Evolutionary conservation across 2,888 invertebrate species (phyloP).

Genomic region (Watsonalla binaria): DNA sequence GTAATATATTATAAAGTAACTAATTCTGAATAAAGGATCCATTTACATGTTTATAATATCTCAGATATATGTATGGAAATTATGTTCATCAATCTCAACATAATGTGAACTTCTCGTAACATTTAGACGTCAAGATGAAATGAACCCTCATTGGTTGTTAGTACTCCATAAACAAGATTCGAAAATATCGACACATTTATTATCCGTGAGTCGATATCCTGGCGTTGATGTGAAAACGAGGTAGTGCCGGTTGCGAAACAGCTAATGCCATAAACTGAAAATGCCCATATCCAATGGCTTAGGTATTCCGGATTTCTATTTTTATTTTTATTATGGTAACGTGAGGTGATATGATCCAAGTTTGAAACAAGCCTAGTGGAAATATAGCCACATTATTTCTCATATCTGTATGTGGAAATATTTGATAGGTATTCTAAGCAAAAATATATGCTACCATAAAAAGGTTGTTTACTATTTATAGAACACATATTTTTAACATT

Average conservation of each 20-base stretch:
- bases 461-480: too few species aligned
- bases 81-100: too few species aligned
- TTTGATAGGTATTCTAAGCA: too few species aligned
- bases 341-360: constrained; percentile 15
- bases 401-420: too few species aligned
- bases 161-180: constrained; percentile 16
- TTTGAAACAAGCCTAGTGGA: constrained; percentile 1
- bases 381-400: not conserved
- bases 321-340: constrained; percentile 29
- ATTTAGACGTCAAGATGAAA: too few species aligned
- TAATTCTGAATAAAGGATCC: too few species aligned
- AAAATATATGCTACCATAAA: too few species aligned
- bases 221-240: constrained; percentile 34
- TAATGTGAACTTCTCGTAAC: too few species aligned
- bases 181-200: constrained; percentile 24
- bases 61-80: too few species aligned
- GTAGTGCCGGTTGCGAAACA: constrained; percentile 30
- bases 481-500: too few species aligned
- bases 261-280: constrained; percentile 37
- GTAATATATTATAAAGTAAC: too few species aligned
- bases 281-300: constrained; percentile 29
- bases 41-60: too few species aligned
- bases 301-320: constrained; percentile 36
- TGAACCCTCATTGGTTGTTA: constrained; percentile 2
- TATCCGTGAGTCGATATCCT: constrained; percentile 21